Percentiles rank a stretch among this genome's conserved stretches.
Conservation (phyloP, 2,888 invertebrate species). For the Eubasilissa splendida region DNA sequence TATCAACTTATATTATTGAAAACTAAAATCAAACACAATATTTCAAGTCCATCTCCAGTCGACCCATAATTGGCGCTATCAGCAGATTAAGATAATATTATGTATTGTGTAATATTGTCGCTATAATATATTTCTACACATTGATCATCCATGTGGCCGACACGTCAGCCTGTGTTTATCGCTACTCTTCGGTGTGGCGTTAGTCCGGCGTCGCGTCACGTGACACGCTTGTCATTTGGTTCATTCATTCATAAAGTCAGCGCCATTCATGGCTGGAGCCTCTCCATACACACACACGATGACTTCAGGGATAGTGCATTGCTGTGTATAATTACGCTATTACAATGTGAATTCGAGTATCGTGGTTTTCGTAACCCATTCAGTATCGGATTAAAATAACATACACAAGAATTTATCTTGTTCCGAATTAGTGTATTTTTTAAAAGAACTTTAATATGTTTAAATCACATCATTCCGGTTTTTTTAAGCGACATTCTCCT, state of each 20-base stretch:
- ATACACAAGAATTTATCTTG: too few species aligned
- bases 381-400: too few species aligned
- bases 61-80: neutral
- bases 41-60: neutral
- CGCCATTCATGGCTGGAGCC: conserved; percentile 7
- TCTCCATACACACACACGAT: neutral
- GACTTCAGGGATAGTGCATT: conserved; percentile 5
- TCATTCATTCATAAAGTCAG: conserved; percentile 13
- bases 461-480: too few species aligned
- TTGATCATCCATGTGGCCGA: neutral
- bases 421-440: too few species aligned
- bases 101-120: too few species aligned
- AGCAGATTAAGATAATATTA: neutral
- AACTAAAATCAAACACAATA: too few species aligned
- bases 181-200: neutral
- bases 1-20: too few species aligned
- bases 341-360: too few species aligned
- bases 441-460: too few species aligned
- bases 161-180: neutral
- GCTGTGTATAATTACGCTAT: neutral
- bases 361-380: too few species aligned
- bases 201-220: conserved; percentile 14
- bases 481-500: too few species aligned
- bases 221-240: neutral
- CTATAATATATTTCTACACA: too few species aligned